Evolutionary conservation across 1,140 invertebrate species (phyloP), one percentile per base, ranked within the genome.

Genomic region (Apocrypta bakeri): DNA sequence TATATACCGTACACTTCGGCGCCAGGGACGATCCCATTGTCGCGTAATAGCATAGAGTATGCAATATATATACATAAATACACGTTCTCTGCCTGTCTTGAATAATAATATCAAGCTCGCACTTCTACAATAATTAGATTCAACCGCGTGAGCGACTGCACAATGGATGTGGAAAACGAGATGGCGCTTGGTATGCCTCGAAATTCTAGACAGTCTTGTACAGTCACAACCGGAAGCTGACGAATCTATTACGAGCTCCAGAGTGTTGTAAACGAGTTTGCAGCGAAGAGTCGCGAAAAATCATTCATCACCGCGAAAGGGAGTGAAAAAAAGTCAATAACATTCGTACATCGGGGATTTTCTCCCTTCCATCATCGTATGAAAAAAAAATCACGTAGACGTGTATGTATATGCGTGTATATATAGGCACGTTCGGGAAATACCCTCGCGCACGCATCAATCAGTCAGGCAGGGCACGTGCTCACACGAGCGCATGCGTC

Each of bases 401-500:
- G 14, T 7, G 31, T 14, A 33, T 56, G 17, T n/a, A n/a, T n/a
- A n/a, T n/a, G n/a, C n/a, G n/a, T n/a, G n/a, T n/a, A n/a, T n/a
- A n/a, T n/a, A n/a, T n/a, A n/a, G n/a, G n/a, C n/a, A n/a, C n/a
- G n/a, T n/a, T n/a, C n/a, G n/a, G n/a, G n/a, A 48, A 48, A 48
- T 48, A 48, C n/a, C 17, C 42, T 61, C 79, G 29, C 9, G 24
- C 25, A 14, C 31, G n/a, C 12, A 12, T 48, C 56, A 33, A 81
- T 81, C 42, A n/a, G 27, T 25, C 8, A 69, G 61, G 24, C 80
- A 29, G 3, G 73, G 68, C 79, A 81, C 79, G 79, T 81, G 79
- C 72, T 24, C 9, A 11, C 72, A 56, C 1, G n/a, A 31, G 27
- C 24, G 6, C n/a, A 24, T 1, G 61, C 71, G 33, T 12, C 63